These are phyloP conservation scores for Maniola jurtina DNA, from an alignment of 1,140 invertebrate species.

Conservation along the genomic window DNA sequence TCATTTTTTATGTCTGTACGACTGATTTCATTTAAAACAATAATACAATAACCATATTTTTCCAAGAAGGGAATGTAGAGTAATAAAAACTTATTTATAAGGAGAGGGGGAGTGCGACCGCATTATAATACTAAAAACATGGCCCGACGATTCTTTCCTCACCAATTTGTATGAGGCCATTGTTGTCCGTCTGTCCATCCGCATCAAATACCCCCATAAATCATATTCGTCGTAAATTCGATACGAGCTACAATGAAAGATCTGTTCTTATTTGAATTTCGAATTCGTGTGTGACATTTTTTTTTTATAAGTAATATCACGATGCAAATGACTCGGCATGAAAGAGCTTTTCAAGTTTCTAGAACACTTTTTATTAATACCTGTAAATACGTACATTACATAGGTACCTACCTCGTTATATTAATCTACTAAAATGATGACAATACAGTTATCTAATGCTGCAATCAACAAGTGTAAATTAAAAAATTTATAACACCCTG, in stretches of 20 bases:
- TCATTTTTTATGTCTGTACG: not conserved
- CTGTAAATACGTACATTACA: too few relatives aligned
- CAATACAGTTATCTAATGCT: too few relatives aligned
- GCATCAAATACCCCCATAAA: conserved; percentile 72
- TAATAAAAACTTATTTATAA: conserved; percentile 57
- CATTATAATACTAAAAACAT: conserved; percentile 71
- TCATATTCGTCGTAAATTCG: conserved; percentile 77
- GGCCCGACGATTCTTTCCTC: conserved; percentile 47
- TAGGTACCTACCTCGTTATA: too few relatives aligned
- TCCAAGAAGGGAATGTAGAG: conserved; percentile 44
- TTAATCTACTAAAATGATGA: too few relatives aligned
- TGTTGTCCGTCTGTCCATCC: conserved; percentile 70
- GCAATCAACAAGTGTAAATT: too few relatives aligned
- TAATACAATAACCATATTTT: conserved; percentile 29
- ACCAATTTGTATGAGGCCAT: conserved; percentile 60
- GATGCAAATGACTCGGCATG: conserved; percentile 23
- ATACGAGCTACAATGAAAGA: conserved; percentile 71
- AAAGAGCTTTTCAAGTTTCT: conserved; percentile 18
- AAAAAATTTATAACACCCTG: too few relatives aligned
- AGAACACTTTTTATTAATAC: not conserved
- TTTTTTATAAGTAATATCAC: conserved; percentile 37
- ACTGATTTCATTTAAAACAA: not conserved
- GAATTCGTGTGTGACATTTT: conserved; percentile 52
- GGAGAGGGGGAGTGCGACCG: conserved; percentile 54
- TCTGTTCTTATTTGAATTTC: conserved; percentile 73